Evolutionary conservation across 2,113 vertebrate species (phyloP).

Genomic region (Bucco capensis): DNA sequence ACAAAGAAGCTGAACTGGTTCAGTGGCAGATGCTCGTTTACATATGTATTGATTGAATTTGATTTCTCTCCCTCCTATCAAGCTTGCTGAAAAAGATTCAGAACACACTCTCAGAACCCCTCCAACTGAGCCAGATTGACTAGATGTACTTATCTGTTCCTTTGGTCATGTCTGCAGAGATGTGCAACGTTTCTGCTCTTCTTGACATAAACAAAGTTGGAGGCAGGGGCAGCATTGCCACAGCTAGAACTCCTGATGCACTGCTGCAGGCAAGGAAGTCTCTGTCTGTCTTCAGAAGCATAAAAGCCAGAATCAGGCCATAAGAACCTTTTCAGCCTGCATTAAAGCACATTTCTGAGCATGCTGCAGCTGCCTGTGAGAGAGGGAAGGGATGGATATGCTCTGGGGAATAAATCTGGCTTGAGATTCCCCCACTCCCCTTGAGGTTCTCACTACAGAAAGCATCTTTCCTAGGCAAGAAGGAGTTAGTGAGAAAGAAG

Average conservation of each 20-base stretch:
- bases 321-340: background rate
- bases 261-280: fast-evolving
- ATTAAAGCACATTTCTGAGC: background rate
- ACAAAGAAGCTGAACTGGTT: background rate
- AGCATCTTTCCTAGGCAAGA: background rate
- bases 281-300: background rate
- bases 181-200: background rate
- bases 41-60: constrained; percentile 18
- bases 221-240: background rate
- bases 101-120: background rate
- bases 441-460: background rate
- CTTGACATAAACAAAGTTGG: background rate
- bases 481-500: background rate
- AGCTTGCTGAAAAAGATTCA: background rate
- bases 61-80: constrained; percentile 1
- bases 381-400: background rate
- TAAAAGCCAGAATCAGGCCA: background rate
- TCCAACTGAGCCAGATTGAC: background rate
- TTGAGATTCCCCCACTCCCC: fast-evolving
- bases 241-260: background rate
- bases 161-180: background rate
- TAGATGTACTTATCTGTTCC: background rate
- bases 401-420: background rate
- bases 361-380: background rate
- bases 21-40: constrained; percentile 30